phyloP scores from a whole-genome alignment of 2,113 vertebrate genomes.

The human region DNA sequence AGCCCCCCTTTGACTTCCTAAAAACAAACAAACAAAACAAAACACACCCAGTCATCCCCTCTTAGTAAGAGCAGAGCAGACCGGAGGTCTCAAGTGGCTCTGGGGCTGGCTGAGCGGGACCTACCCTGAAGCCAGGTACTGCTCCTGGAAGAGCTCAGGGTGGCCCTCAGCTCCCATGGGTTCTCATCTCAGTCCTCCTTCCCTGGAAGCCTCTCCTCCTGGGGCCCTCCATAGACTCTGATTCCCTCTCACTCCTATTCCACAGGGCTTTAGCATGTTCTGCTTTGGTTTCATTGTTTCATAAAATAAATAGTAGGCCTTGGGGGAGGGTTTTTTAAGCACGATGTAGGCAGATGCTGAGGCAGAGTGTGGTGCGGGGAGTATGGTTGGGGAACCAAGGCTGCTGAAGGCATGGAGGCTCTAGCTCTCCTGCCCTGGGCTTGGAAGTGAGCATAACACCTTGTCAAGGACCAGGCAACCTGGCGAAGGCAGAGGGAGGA shows the following conservation, averaged over 20 bases:
- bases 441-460: neutral
- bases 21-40: neutral
- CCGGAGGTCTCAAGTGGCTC: neutral
- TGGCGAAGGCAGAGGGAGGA: neutral
- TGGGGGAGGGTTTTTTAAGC: neutral
- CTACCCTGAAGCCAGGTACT: rapidly evolving
- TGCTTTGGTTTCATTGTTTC: neutral
- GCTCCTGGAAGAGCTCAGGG: neutral
- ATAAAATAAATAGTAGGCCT: neutral
- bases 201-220: rapidly evolving
- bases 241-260: too few species aligned
- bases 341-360: neutral
- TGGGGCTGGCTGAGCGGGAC: neutral
- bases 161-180: neutral
- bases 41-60: neutral
- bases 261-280: too few species aligned
- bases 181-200: neutral
- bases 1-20: neutral
- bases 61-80: neutral
- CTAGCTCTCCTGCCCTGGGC: neutral
- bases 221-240: rapidly evolving
- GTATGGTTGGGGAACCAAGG: rapidly evolving
- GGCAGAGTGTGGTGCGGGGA: neutral
- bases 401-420: rapidly evolving
- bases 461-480: too few species aligned